Percentiles rank a stretch among this genome's conserved stretches.
Conservation (phyloP, 2,113 vertebrate species). For the Silurus meridionalis region DNA sequence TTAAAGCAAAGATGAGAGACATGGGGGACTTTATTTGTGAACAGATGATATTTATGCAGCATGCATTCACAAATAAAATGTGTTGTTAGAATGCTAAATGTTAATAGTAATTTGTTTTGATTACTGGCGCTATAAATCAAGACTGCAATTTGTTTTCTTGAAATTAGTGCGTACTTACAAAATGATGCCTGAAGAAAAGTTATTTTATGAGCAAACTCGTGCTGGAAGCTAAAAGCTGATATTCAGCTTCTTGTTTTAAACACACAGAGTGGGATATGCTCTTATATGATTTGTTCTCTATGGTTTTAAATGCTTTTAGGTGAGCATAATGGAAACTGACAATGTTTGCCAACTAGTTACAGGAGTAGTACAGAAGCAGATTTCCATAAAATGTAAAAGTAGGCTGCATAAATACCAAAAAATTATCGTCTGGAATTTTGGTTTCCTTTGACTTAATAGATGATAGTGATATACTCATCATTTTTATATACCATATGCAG, state of each 20-base stretch:
- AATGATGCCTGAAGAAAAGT: neutral
- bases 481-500: neutral
- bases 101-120: slow-evolving; percentile 68
- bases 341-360: neutral
- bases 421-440: neutral
- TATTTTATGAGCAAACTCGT: neutral
- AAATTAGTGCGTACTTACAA: slow-evolving; percentile 62
- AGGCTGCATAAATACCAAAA: neutral
- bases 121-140: slow-evolving; percentile 71
- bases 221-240: neutral
- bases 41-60: slow-evolving; percentile 62
- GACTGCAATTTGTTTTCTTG: slow-evolving; percentile 69
- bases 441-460: neutral
- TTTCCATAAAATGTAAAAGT: neutral
- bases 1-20: slow-evolving; percentile 49
- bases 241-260: neutral
- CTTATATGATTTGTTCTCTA: neutral
- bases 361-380: neutral
- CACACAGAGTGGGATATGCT: neutral
- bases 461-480: neutral
- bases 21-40: slow-evolving; percentile 55
- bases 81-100: slow-evolving; percentile 61
- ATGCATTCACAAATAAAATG: slow-evolving; percentile 61
- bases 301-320: neutral
- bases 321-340: neutral